Base-by-base conservation (phyloP, 2,888 invertebrate species). In the Phengaris alcon region DNA sequence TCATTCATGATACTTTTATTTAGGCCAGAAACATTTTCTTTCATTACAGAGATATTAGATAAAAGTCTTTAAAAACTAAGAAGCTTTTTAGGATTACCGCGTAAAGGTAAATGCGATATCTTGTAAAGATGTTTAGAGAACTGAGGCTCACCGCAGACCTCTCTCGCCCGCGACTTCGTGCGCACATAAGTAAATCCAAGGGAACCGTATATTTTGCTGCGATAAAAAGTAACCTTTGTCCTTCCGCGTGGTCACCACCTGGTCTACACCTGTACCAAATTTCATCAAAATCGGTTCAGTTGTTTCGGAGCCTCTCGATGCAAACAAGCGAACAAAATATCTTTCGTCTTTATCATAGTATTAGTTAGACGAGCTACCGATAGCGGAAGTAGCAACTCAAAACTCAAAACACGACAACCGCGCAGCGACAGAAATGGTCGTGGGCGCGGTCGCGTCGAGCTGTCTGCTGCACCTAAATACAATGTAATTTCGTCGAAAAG, bases 401-500 rank as follows among this genome's bases (percentile, higher is more conserved):
- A 35, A 35, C 35, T 35, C 35, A 35, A 35, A 35, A 35, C 35
- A 35, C 35, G 8, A 57, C 8, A 57, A 57, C n/a, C 8, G 8
- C 8, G 15, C n/a, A 15, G 57, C 15, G 9, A 15, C n/a, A 0
- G 57, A 8, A 59, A 15, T 15, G 15, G n/a, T 9, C 22, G 35
- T 22, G 22, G 10, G 10, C 59, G 22, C 59, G 22, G 8, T 59
- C 22, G 59, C 59, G 5, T 48, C 48, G 6, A 48, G 48, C 22
- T 35, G 35, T 35, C 35, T 22, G 22, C 9, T 15, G 22, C 15
- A 59, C 15, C 64, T 64, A 54, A 72, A 72, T 54, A 72, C 51
- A 54, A 72, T 52, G 72, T 12, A 54, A 51, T 52, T 70, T 12
- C 35, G 72, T 70, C 3, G 46, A 70, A 72, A 72, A 72, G 54